These are phyloP conservation scores for Nematopogon swammerdamellus DNA, from an alignment of 2,888 invertebrate genomes.

Conservation along the genomic window DNA sequence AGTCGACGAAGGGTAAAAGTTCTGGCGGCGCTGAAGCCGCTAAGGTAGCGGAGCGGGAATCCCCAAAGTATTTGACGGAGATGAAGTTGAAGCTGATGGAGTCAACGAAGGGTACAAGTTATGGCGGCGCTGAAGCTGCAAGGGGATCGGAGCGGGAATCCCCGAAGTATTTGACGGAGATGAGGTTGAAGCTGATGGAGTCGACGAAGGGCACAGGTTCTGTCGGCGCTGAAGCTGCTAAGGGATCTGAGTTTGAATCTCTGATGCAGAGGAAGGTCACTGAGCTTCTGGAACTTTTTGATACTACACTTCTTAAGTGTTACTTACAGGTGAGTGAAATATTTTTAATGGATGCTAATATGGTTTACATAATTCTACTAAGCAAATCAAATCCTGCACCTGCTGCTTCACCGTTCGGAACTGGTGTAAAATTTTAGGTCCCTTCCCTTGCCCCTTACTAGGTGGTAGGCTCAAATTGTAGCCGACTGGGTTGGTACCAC, in stretches of 20 bases:
- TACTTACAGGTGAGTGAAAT: slow-evolving; percentile 78
- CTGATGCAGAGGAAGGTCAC: slow-evolving; percentile 28
- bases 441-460: too few species aligned
- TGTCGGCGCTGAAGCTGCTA: slow-evolving; percentile 17
- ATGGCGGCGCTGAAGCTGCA: slow-evolving; percentile 19
- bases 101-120: slow-evolving; percentile 14
- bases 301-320: slow-evolving; percentile 95
- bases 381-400: too few species aligned
- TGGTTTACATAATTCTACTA: too few species aligned
- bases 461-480: too few species aligned
- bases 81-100: slow-evolving; percentile 58
- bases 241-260: slow-evolving; percentile 13
- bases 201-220: slow-evolving; percentile 16
- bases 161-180: slow-evolving; percentile 72
- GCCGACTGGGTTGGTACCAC: too few species aligned
- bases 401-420: too few species aligned
- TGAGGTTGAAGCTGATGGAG: slow-evolving; percentile 55
- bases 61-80: slow-evolving; percentile 70
- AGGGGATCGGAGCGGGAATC: slow-evolving; percentile 13
- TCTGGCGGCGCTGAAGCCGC: slow-evolving; percentile 19
- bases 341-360: too few species aligned
- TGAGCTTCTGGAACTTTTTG: slow-evolving; percentile 80
- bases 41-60: too few species aligned
- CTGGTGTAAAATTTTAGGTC: too few species aligned
- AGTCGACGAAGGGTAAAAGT: slow-evolving; percentile 23